Evolutionary conservation across 2,797 vertebrate genomes (phyloP), one percentile per base, ranked within the genome.

Genomic region (Neomorphus geoffroyi): DNA sequence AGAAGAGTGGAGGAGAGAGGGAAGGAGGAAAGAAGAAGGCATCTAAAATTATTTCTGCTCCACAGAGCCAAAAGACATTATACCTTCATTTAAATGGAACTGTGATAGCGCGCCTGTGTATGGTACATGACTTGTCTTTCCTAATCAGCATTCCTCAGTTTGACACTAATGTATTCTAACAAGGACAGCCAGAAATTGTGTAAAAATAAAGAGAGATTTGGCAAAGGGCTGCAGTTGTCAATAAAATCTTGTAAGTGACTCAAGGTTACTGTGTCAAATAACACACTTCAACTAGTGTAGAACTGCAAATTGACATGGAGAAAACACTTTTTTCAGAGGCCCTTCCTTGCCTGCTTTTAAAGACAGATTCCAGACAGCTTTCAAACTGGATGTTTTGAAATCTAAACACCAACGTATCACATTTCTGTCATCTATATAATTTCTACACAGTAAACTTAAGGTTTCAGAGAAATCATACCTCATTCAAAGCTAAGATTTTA

Each of bases 131-230:
- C 57, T 89, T 23, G 10, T 67, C 90, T 85, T 64, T 57, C 53
- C 67, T 88, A 82, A 92, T 93, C 67, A 87, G 61, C 41, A 57
- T 92, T 85, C 67, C 75, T 74, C 60, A 39, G 61, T 67, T 91
- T 93, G 80, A 94, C 71, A 85, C 53, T 95, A 89, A 94, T 67
- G n/a, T 61, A 77, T 54, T 86, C 84, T 91, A 94, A 95, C 91
- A 96, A 96, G 88, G 88, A 93, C 91, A 92, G 88, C 18, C 90
- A 94, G 81, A 92, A 96, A 56, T 71, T 92, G 61, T 58, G 74
- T 67, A 74, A 94, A 97, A 97, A 87, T 86, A 86, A 81, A 87
- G 57, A 35, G 23, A 71, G 18, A 56, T 89, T 85, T 95, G 69
- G 90, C 86, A 94, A 92, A 74, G 41, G 45, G 41, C 35, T 93